Evolutionary conservation across 2,888 invertebrate species (phyloP).

Genomic region (Plebejus anna): DNA sequence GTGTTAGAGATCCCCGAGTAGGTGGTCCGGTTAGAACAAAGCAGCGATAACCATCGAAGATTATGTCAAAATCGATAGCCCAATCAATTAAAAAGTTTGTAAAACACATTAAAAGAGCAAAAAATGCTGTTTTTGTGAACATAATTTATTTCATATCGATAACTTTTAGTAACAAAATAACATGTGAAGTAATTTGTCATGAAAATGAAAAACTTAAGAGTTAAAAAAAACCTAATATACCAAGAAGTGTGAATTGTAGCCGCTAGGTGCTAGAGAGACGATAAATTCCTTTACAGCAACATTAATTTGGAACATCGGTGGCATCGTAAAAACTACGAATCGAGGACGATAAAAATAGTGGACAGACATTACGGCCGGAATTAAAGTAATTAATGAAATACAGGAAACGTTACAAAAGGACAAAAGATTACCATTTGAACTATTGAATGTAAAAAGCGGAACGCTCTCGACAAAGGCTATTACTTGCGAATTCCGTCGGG

Average conservation of each 20-base stretch:
- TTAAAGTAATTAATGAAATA: constrained; percentile 28
- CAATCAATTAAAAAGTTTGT: constrained; percentile 40
- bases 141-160: neutral
- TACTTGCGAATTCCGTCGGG: constrained; percentile 66
- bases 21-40: constrained; percentile 66
- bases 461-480: constrained; percentile 63
- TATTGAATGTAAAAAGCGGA: constrained; percentile 44
- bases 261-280: neutral
- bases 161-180: neutral
- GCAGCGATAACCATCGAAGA: constrained; percentile 58
- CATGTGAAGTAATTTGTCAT: neutral
- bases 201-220: neutral
- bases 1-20: constrained; percentile 62
- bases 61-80: constrained; percentile 47
- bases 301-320: neutral
- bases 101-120: constrained; percentile 5
- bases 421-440: constrained; percentile 32
- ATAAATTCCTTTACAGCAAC: neutral
- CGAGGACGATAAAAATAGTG: constrained; percentile 17
- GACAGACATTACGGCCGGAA: constrained; percentile 15
- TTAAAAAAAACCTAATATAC: neutral
- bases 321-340: constrained; percentile 16
- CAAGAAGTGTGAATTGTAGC: neutral
- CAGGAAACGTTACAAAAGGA: constrained; percentile 27
- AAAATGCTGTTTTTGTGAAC: neutral